phyloP scores from a whole-genome alignment of 2,888 invertebrate genomes.

The Poecilus cupreus region DNA sequence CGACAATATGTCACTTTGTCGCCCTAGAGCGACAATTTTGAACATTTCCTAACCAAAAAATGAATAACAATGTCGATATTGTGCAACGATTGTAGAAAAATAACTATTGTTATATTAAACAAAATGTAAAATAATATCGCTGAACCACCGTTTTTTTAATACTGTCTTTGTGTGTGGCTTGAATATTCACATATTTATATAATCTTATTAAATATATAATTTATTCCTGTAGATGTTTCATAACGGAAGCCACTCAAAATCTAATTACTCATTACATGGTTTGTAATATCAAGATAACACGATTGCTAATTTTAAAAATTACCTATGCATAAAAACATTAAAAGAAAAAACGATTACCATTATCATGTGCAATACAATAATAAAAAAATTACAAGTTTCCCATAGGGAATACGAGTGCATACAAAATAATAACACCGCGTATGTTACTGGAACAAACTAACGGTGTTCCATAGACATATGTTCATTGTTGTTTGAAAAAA shows the following conservation, averaged over 20 bases:
- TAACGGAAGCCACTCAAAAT: slow-evolving; percentile 1
- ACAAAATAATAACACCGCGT: slow-evolving; percentile 4
- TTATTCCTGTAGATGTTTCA: background rate
- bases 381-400: background rate
- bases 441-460: slow-evolving; percentile 14
- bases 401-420: background rate
- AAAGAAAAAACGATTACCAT: background rate
- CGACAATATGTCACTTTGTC: no score
- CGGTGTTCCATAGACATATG: slow-evolving; percentile 16
- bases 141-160: no score
- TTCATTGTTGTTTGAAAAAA: slow-evolving; percentile 16
- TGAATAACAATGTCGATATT: no score
- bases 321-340: background rate
- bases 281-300: slow-evolving; percentile 25
- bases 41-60: no score
- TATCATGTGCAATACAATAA: background rate
- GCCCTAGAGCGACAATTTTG: no score
- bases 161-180: no score
- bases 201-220: background rate
- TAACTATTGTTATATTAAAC: no score
- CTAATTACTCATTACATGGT: background rate
- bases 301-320: background rate
- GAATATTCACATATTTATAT: no score
- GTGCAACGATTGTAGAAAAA: no score
- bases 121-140: no score